These are phyloP conservation scores for Drosophila glabriapex DNA, from an alignment of 2,888 invertebrate species.

Conservation along the genomic window DNA sequence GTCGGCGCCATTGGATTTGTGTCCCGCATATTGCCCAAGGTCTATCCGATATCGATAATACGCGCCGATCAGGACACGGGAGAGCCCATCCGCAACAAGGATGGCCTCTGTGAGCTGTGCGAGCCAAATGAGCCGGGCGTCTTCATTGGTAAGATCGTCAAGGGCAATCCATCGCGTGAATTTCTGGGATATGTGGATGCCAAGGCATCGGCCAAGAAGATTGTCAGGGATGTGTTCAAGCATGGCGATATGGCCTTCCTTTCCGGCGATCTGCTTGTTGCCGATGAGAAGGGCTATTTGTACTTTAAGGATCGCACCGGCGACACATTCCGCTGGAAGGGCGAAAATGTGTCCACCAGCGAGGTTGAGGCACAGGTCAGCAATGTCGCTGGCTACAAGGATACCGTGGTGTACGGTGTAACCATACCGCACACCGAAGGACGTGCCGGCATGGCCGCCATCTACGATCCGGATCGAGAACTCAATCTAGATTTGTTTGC, in stretches of 20 bases:
- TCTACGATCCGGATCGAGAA: slow-evolving; percentile 90
- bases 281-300: slow-evolving; percentile 96
- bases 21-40: slow-evolving; percentile 93
- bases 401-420: slow-evolving; percentile 97
- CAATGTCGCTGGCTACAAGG: slow-evolving; percentile 91
- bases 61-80: slow-evolving; percentile 95
- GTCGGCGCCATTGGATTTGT: slow-evolving; percentile 97
- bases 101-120: slow-evolving; percentile 92
- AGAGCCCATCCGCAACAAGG: slow-evolving; percentile 93
- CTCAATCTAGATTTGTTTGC: slow-evolving; percentile 89
- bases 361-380: slow-evolving; percentile 97
- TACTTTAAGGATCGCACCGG: slow-evolving; percentile 98
- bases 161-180: slow-evolving; percentile 94
- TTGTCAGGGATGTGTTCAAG: slow-evolving; percentile 93
- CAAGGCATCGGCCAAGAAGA: slow-evolving; percentile 95
- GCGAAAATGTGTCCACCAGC: slow-evolving; percentile 98
- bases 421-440: slow-evolving; percentile 93
- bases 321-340: slow-evolving; percentile 98
- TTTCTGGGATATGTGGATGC: slow-evolving; percentile 98
- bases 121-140: slow-evolving; percentile 95
- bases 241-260: slow-evolving; percentile 96
- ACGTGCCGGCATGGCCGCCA: slow-evolving; percentile 96
- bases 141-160: slow-evolving; percentile 97
- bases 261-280: slow-evolving; percentile 95
- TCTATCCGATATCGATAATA: slow-evolving; percentile 97